phyloP scores from a whole-genome alignment of 1,140 invertebrate genomes.

The Drosophila yakuba region DNA sequence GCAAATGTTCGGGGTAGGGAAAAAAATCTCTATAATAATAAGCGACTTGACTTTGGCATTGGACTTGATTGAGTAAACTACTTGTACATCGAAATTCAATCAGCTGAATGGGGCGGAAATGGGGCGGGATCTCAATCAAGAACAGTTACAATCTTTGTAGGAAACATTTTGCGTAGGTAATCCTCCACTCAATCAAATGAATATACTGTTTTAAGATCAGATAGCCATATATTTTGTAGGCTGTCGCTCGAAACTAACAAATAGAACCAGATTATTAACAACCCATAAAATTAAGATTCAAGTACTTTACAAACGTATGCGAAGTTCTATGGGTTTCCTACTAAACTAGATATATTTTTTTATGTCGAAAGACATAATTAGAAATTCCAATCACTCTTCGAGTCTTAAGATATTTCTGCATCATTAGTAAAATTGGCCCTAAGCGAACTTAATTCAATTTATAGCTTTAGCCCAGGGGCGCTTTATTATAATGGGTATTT shows the following conservation, averaged over 20 bases:
- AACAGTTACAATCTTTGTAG: slow-evolving; percentile 10
- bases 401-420: slow-evolving; percentile 5
- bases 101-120: slow-evolving; percentile 19
- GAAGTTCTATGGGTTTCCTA: too few species aligned
- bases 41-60: slow-evolving; percentile 62
- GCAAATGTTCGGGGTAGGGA: slow-evolving; percentile 15
- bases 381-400: background rate
- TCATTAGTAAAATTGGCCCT: slow-evolving; percentile 14
- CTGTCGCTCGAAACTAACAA: background rate
- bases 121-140: background rate
- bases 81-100: slow-evolving; percentile 63
- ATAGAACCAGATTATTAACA: too few species aligned
- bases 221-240: background rate
- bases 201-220: background rate
- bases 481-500: slow-evolving; percentile 29
- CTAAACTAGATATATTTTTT: too few species aligned
- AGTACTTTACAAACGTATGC: background rate
- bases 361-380: background rate
- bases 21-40: slow-evolving; percentile 36
- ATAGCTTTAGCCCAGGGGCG: slow-evolving; percentile 4
- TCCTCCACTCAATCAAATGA: slow-evolving; percentile 8
- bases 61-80: slow-evolving; percentile 37
- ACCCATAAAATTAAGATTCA: too few species aligned
- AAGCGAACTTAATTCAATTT: slow-evolving; percentile 1
- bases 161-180: slow-evolving; percentile 22